A percentile compares a stretch with the other conserved stretches of the same genome.
phyloP scores from a whole-genome alignment of 2,113 vertebrate genomes.

The Cephalopterus ornatus region DNA sequence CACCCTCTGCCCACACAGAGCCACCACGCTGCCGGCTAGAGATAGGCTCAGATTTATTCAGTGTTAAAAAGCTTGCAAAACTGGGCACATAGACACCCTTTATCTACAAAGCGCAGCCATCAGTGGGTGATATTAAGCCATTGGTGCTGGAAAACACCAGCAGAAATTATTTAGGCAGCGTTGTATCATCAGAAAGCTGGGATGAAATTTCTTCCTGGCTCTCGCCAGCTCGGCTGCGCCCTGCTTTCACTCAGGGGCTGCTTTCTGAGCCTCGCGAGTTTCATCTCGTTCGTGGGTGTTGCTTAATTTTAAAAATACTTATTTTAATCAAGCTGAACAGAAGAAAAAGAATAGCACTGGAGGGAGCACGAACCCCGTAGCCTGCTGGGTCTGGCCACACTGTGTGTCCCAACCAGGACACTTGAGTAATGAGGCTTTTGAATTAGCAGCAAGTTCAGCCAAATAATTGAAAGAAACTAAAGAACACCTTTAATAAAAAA shows the following conservation, averaged over 20 bases:
- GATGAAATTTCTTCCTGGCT: background rate
- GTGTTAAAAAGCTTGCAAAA: background rate
- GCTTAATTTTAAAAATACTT: constrained; percentile 31
- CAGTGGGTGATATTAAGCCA: background rate
- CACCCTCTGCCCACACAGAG: background rate
- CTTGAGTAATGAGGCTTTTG: background rate
- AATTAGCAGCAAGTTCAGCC: background rate
- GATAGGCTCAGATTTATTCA: background rate
- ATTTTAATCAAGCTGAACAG: constrained; percentile 11
- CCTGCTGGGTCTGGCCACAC: background rate
- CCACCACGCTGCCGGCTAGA: background rate
- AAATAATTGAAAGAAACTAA: background rate
- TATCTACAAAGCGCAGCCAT: constrained; percentile 30
- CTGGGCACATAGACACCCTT: background rate
- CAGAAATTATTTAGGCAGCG: background rate
- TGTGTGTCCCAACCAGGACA: background rate
- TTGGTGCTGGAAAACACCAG: background rate
- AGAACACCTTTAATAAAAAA: background rate
- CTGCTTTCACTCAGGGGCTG: background rate
- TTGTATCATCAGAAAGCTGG: background rate
- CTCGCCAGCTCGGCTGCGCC: background rate
- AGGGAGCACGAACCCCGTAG: background rate
- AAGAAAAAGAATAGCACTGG: background rate
- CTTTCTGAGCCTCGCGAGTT: background rate
- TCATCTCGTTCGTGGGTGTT: background rate